These are phyloP conservation scores for Gnathonemus longibarbis DNA, from an alignment of 2,113 vertebrate species.

Conservation along the genomic window DNA sequence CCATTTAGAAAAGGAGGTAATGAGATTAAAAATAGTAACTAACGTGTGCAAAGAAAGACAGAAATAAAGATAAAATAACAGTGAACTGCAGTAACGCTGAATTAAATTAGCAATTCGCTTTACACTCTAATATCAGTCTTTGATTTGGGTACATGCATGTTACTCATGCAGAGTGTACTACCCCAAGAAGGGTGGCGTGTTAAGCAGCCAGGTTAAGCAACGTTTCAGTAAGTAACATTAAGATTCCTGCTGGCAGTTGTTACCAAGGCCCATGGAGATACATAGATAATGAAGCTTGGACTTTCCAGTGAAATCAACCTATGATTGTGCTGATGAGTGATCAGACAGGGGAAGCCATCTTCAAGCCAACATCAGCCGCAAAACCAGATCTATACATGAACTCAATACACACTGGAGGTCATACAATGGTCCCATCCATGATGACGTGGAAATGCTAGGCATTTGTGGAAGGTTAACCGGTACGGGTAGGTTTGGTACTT, in stretches of 20 bases:
- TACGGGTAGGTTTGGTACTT: conserved; percentile 87
- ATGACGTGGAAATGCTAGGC: conserved; percentile 87
- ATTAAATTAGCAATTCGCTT: conserved; percentile 9
- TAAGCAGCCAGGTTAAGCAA: background rate
- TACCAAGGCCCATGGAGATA: background rate
- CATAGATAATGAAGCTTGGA: background rate
- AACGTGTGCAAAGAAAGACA: conserved; percentile 1
- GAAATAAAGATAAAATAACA: background rate
- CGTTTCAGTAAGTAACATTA: background rate
- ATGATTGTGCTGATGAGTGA: background rate
- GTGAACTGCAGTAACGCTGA: background rate
- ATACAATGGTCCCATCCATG: conserved; percentile 88
- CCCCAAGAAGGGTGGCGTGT: background rate
- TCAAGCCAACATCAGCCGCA: conserved; percentile 78
- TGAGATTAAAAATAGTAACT: conserved; percentile 15
- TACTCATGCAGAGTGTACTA: background rate
- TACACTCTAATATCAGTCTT: background rate
- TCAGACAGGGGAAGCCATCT: conserved; percentile 55
- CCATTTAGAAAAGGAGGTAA: conserved; percentile 24
- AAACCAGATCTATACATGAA: conserved; percentile 71
- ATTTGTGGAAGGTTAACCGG: conserved; percentile 90
- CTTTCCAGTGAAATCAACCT: background rate
- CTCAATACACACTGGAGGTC: conserved; percentile 94
- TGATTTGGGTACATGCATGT: background rate
- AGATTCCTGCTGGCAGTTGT: background rate